phyloP scores from a whole-genome alignment of 2,113 vertebrate species.

The Neolamprologus hecqui region DNA sequence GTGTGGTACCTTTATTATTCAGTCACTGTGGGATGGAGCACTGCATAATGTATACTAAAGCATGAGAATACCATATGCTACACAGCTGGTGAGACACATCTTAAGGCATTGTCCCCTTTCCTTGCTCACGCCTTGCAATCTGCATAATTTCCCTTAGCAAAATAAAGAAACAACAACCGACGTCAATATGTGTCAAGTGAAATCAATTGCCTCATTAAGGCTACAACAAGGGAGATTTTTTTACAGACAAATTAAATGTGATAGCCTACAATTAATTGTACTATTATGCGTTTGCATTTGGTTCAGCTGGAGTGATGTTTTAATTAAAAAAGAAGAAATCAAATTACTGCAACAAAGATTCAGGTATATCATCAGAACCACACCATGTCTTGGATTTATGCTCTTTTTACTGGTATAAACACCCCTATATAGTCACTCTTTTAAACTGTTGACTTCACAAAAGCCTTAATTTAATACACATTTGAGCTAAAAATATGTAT shows the following conservation, averaged over 20 bases:
- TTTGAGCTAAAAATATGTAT: neutral
- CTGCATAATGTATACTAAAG: constrained; percentile 22
- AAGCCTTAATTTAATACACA: neutral
- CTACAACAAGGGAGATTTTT: constrained; percentile 8
- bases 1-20: constrained; percentile 23
- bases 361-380: neutral
- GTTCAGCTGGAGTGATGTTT: neutral
- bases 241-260: constrained; percentile 15
- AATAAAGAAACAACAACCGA: constrained; percentile 36
- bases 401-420: neutral
- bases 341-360: neutral
- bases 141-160: constrained; percentile 1
- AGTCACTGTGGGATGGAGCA: constrained; percentile 2
- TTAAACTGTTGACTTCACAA: neutral
- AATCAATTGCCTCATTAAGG: constrained; percentile 46
- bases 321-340: neutral
- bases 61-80: neutral
- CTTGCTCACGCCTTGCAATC: neutral
- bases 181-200: constrained; percentile 44
- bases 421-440: neutral
- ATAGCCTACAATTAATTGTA: neutral
- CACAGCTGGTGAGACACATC: constrained; percentile 18
- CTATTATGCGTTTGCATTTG: neutral
- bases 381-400: neutral
- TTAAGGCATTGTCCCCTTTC: neutral